Evolutionary conservation across 2,888 invertebrate species (phyloP), one percentile per base, ranked within the genome.

Genomic region (Ophion obscuratus): DNA sequence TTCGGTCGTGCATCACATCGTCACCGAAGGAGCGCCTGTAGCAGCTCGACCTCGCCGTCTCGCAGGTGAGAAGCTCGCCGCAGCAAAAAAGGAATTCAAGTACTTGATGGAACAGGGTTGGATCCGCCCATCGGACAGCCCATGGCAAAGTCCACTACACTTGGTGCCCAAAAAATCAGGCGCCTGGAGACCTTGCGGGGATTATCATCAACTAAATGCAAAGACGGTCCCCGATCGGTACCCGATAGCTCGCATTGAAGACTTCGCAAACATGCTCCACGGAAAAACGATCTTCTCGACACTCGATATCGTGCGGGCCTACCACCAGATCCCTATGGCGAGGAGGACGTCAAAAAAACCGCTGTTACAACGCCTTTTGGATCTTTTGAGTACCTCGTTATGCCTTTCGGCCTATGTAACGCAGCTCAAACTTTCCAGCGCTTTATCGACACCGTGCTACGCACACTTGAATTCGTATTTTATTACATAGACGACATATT

Each of bases 81-180:
- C 89, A 6, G 92, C 92, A 0, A 92, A 91, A 76, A 81, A 88
- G 6, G 92, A 93, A 79, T 93, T 94, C 86, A 66, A 87, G 3
- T 4, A 66, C 0, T 91, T 94, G 92, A 83, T 91, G 9, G 90
- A 94, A 27, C 84, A 90, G 27, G 94, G 94, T 0, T 93, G 94
- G 14, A 93, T 93, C 57, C 89, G 94, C 3, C 94, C 93, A 0
- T 94, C 94, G 0, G 92, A 91, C 5, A 93, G 93, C 59, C 86
- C 89, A 2, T 94, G 93, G 94, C 89, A 94, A 0, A 93, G 91
- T 66, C 94, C 93, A 1, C 86, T 94, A 0, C 92, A 92, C 78
- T 70, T 92, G 59, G 91, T 89, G 0, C 79, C 80, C 11, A 93
- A 91, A 77, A 89, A 88, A 66, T 59, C 81, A 59, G 91, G 88